Percentiles rank a stretch among this genome's conserved stretches.
Evolutionary conservation across 1,140 invertebrate genomes (phyloP).

Genomic region (Scaptodrosophila lebanonensis): DNA sequence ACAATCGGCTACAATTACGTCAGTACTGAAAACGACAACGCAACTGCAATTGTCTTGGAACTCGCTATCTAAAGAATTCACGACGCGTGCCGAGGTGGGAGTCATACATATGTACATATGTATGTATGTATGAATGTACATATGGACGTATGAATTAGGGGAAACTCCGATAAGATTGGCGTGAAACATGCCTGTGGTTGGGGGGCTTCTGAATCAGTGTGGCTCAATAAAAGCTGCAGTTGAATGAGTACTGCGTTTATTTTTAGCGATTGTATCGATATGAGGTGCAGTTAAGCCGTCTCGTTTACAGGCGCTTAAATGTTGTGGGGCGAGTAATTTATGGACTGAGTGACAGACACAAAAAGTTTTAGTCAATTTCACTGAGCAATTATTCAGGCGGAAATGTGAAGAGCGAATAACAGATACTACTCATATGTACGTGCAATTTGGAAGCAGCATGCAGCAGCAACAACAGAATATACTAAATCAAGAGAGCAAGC

Average conservation of each 20-base stretch:
- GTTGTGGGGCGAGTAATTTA: too few relatives aligned
- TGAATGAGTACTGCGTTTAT: slow-evolving; percentile 4
- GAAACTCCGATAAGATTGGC: neutral
- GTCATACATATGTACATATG: slow-evolving; percentile 5
- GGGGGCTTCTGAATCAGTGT: too few relatives aligned
- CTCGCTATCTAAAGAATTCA: slow-evolving; percentile 23
- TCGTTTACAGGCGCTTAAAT: too few relatives aligned
- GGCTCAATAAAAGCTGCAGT: too few relatives aligned
- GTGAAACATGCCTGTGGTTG: too few relatives aligned
- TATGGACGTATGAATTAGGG: too few relatives aligned
- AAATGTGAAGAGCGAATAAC: slow-evolving; percentile 42
- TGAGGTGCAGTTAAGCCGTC: too few relatives aligned
- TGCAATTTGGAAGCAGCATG: too few relatives aligned
- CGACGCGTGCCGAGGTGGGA: slow-evolving; percentile 52
- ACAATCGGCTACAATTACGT: neutral
- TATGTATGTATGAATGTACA: too few relatives aligned
- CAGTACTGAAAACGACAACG: slow-evolving; percentile 1
- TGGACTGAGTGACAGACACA: slow-evolving; percentile 9
- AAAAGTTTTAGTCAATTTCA: slow-evolving; percentile 4
- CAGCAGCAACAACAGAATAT: slow-evolving; percentile 12
- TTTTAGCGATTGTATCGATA: slow-evolving; percentile 40
- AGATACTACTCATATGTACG: too few relatives aligned
- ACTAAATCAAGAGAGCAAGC: slow-evolving; percentile 1
- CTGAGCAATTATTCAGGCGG: slow-evolving; percentile 50
- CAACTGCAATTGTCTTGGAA: slow-evolving; percentile 28